phyloP scores from a whole-genome alignment of 1,140 invertebrate genomes.

The Philopotamus ludificatus region DNA sequence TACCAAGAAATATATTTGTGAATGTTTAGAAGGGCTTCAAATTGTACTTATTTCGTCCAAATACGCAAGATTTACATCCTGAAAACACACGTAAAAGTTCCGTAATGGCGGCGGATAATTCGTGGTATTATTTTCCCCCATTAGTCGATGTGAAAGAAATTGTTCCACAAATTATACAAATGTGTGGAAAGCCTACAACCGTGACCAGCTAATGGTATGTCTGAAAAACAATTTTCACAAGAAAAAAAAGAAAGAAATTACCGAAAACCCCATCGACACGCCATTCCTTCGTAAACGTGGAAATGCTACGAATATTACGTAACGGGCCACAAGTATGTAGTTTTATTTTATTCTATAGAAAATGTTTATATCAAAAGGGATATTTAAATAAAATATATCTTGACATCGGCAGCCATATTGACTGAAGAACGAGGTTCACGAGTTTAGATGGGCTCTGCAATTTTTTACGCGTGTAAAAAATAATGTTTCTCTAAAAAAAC shows the following conservation, averaged over 20 bases:
- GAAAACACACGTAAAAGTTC: background rate
- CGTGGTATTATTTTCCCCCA: slow-evolving; percentile 26
- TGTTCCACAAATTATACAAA: slow-evolving; percentile 30
- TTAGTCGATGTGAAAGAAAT: slow-evolving; percentile 32
- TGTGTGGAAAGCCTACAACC: slow-evolving; percentile 30
- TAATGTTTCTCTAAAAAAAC: too few relatives aligned
- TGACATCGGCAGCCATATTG: too few relatives aligned
- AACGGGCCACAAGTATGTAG: too few relatives aligned
- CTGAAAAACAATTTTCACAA: slow-evolving; percentile 29
- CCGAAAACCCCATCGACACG: slow-evolving; percentile 20
- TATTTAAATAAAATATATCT: too few relatives aligned
- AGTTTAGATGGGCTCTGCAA: too few relatives aligned
- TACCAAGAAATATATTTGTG: too few relatives aligned
- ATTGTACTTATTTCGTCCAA: too few relatives aligned
- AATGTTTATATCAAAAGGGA: too few relatives aligned
- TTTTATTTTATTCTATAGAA: too few relatives aligned
- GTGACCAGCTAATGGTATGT: slow-evolving; percentile 28
- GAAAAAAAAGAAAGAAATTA: slow-evolving; percentile 12
- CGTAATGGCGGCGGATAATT: slow-evolving; percentile 6
- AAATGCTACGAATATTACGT: slow-evolving; percentile 1
- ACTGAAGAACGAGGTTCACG: too few relatives aligned
- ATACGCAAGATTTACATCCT: background rate
- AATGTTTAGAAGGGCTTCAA: too few relatives aligned
- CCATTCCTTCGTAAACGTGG: slow-evolving; percentile 21
- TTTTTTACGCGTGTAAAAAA: too few relatives aligned